phyloP scores from a whole-genome alignment of 2,888 invertebrate species.

The Ichneumoninae sp. region DNA sequence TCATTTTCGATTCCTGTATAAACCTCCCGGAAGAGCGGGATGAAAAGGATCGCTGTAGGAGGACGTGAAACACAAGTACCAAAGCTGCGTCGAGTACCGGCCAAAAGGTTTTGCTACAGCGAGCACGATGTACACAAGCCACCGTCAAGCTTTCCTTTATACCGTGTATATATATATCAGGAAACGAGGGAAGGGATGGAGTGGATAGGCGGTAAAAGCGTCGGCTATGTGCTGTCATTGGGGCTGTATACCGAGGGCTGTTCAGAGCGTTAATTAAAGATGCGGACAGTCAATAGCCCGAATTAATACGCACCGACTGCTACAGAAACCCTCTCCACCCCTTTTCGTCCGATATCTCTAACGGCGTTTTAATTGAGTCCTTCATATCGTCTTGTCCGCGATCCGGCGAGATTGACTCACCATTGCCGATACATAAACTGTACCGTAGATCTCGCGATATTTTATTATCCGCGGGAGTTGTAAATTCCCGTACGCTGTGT shows the following conservation, averaged over 20 bases:
- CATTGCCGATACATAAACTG: slow-evolving; percentile 1
- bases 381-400: slow-evolving; percentile 51
- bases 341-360: slow-evolving; percentile 4
- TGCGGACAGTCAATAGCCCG: slow-evolving; percentile 63
- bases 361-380: slow-evolving; percentile 68
- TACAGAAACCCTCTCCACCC: slow-evolving; percentile 24
- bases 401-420: slow-evolving; percentile 33
- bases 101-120: slow-evolving; percentile 40
- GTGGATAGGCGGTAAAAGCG: slow-evolving; percentile 17
- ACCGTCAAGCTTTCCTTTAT: slow-evolving; percentile 18
- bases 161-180: not conserved
- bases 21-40: slow-evolving; percentile 14
- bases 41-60: slow-evolving; percentile 12
- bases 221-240: not conserved
- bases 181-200: not conserved
- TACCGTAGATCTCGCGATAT: too few species aligned
- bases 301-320: slow-evolving; percentile 66
- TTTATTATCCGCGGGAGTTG: too few species aligned
- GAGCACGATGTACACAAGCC: slow-evolving; percentile 8
- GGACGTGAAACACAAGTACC: slow-evolving; percentile 9
- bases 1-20: slow-evolving; percentile 53
- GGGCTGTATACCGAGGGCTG: slow-evolving; percentile 9
- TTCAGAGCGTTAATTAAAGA: slow-evolving; percentile 59
- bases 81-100: slow-evolving; percentile 30
- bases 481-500: too few species aligned